These are phyloP conservation scores for Scrobipalpa atriplicella DNA, from an alignment of 2,888 invertebrate species.

Conservation along the genomic window DNA sequence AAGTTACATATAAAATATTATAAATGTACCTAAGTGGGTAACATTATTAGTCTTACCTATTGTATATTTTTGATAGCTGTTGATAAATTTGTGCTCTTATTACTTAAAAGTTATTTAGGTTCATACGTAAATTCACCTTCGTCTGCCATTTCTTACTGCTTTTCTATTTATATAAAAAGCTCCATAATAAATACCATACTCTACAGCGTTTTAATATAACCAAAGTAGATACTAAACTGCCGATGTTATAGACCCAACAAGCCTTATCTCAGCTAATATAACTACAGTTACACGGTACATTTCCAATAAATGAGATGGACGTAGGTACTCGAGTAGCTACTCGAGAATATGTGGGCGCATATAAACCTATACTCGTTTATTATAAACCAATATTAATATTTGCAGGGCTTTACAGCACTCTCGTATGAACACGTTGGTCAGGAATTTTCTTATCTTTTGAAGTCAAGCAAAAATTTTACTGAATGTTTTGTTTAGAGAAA, in stretches of 20 bases:
- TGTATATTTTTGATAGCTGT: no score
- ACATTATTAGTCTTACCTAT: no score
- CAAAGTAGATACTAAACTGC: background rate
- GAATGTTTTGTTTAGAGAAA: no score
- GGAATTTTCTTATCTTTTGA: no score
- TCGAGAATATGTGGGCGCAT: background rate
- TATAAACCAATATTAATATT: constrained; percentile 1
- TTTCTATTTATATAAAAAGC: no score
- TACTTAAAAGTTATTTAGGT: no score
- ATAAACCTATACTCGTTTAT: background rate
- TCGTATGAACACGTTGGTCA: background rate
- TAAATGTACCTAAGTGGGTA: no score
- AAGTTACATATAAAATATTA: no score
- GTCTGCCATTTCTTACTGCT: no score
- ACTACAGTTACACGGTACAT: constrained; percentile 9
- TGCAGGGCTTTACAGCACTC: background rate
- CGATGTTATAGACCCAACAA: background rate
- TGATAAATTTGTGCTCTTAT: no score
- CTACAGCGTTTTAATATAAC: background rate
- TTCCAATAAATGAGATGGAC: background rate
- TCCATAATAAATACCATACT: background rate
- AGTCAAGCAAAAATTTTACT: no score
- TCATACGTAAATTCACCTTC: no score
- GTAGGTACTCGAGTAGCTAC: background rate
- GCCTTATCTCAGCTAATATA: constrained; percentile 4